These are phyloP conservation scores for Schrankia costaestrigalis DNA, from an alignment of 2,888 invertebrate genomes.

Conservation along the genomic window DNA sequence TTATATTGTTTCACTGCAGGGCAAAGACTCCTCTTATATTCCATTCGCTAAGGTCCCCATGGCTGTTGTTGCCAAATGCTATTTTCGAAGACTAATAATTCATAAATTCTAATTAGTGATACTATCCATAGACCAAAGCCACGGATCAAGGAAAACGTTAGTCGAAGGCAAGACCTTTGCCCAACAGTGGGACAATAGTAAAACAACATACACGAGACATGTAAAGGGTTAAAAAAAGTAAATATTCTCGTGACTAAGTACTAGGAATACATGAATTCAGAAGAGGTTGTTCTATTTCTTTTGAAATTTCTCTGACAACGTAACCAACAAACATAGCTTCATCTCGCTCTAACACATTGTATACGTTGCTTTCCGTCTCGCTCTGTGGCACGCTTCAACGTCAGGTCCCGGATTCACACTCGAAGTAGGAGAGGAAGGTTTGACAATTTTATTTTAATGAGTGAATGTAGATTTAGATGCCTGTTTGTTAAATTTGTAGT, in stretches of 20 bases:
- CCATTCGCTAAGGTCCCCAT: too few relatives aligned
- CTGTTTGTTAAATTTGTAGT: conserved; percentile 21
- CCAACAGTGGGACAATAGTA: too few relatives aligned
- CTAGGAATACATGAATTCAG: not conserved
- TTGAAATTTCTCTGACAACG: conserved; percentile 18
- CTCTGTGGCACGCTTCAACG: conserved; percentile 62
- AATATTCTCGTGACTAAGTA: not conserved
- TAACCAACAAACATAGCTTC: conserved; percentile 42
- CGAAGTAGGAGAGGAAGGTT: conserved; percentile 78
- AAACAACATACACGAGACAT: too few relatives aligned
- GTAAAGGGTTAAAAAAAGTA: too few relatives aligned
- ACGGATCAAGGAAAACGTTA: too few relatives aligned
- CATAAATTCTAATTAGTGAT: too few relatives aligned
- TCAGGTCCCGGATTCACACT: conserved; percentile 74
- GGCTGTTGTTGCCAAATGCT: too few relatives aligned
- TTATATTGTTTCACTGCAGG: too few relatives aligned
- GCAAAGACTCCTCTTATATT: too few relatives aligned
- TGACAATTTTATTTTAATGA: conserved; percentile 50
- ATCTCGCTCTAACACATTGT: conserved; percentile 75
- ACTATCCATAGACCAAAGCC: too few relatives aligned
- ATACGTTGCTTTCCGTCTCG: conserved; percentile 79
- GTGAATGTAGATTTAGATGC: conserved; percentile 40
- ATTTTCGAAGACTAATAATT: too few relatives aligned
- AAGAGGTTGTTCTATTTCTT: not conserved
- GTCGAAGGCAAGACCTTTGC: too few relatives aligned